Conservation (phyloP, 2,888 invertebrate species). For the Sycophila texana region DNA sequence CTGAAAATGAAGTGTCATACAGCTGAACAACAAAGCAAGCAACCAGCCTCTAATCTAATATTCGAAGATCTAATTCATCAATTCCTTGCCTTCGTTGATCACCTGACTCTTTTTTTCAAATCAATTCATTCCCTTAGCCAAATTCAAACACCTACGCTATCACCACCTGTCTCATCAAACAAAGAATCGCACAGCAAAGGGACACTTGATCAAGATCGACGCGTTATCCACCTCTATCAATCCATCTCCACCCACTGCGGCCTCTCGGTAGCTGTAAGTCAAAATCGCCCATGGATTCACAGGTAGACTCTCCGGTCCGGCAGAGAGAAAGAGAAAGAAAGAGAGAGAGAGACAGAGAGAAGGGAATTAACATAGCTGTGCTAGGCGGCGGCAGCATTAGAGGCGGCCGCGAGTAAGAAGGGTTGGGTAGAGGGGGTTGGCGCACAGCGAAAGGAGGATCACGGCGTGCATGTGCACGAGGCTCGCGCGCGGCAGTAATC, state of each 20-base stretch:
- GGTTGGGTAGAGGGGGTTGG: slow-evolving; percentile 8
- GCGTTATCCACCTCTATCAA: no score
- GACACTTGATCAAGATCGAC: no score
- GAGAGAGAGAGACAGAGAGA: not conserved
- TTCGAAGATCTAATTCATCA: no score
- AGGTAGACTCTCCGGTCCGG: not conserved
- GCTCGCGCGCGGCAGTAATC: not conserved
- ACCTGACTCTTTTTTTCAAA: no score
- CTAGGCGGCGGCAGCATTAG: not conserved
- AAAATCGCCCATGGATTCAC: not conserved
- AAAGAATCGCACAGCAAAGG: no score
- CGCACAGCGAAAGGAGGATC: not conserved
- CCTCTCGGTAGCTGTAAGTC: not conserved
- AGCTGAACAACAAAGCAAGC: no score
- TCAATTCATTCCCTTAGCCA: no score
- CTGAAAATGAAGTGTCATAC: no score
- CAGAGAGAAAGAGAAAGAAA: not conserved
- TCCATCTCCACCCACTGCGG: not conserved
- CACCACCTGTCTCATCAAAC: no score
- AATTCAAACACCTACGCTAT: no score
- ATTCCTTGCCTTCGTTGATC: no score
- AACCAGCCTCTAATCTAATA: no score
- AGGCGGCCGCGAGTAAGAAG: not conserved
- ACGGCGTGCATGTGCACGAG: not conserved
- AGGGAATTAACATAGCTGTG: not conserved